Evolutionary conservation across 2,113 vertebrate genomes (phyloP), one percentile per base, ranked within the genome.

Genomic region (Lagopus muta): DNA sequence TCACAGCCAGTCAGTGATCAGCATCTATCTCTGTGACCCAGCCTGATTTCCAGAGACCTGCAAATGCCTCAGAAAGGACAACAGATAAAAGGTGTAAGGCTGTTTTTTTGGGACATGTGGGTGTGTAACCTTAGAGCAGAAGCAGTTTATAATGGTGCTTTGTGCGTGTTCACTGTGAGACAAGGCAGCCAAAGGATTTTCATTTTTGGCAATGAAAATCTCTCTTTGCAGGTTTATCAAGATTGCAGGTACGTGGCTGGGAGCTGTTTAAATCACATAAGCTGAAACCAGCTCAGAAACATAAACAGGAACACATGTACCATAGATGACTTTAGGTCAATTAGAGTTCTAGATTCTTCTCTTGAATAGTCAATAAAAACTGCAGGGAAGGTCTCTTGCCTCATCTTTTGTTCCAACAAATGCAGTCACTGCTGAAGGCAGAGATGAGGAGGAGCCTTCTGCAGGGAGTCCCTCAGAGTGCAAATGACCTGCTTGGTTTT

Each of bases 241-340:
- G 69, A 82, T 92, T 93, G 95, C 89, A 84, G 66, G 86, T 95
- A 8, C 67, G 69, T 73, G 79, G 91, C 92, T 92, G 91, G 97
- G 82, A 97, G 61, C 93, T 83, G 78, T 47, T 93, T 92, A 28
- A 90, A 95, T 95, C 74, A 6, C 93, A 67, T 58, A 9, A 6
- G 75, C 78, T 90, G 81, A 50, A 89, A 22, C 5, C 1, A 0
- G 32, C 50, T 82, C 36, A 36, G 36, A 66, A n/a, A 66, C 71
- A 43, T 87, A 64, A 62, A 16, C 13, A 65, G 79, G 67, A 50
- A 20, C 81, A 75, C 66, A 0, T 15, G 66, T 12, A 4, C 27
- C 52, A 2, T 45, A 48, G 36, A 69, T 27, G 62, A 16, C 28
- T 85, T 94, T 28, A 91, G 85, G 93, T 85, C 90, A 86, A 2